A percentile compares a stretch with the other conserved stretches of the same genome.
These are phyloP conservation scores for Bombus superbus DNA, from an alignment of 1,140 invertebrate species.

Conservation along the genomic window DNA sequence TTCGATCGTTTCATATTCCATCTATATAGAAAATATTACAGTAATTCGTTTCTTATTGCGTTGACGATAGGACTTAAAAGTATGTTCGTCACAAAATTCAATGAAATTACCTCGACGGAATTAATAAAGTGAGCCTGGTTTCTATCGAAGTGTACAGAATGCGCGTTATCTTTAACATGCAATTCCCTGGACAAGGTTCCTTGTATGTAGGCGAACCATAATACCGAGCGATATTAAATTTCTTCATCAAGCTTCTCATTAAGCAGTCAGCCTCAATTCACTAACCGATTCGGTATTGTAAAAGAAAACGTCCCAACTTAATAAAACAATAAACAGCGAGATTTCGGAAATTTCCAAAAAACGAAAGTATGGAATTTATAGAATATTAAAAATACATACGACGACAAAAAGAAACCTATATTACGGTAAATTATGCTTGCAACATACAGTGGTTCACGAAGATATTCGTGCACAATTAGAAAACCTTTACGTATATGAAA, in stretches of 20 bases:
- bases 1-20: neutral
- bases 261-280: constrained; percentile 33
- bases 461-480: no score
- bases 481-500: no score
- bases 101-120: constrained; percentile 32
- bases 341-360: neutral
- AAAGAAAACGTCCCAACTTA: neutral
- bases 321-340: neutral
- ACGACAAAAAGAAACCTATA: neutral
- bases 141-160: constrained; percentile 22
- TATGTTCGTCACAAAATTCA: constrained; percentile 21
- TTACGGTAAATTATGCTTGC: no score
- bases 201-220: constrained; percentile 22
- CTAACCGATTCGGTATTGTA: neutral
- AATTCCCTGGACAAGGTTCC: constrained; percentile 21
- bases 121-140: constrained; percentile 35
- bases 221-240: constrained; percentile 51
- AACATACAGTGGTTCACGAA: no score
- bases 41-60: constrained; percentile 3
- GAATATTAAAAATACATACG: neutral
- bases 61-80: constrained; percentile 32
- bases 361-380: neutral
- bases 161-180: constrained; percentile 40
- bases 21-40: neutral
- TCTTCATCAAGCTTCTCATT: constrained; percentile 48